A percentile compares a stretch with the other conserved stretches of the same genome.
Evolutionary conservation across 2,113 vertebrate species (phyloP).

Genomic region (Gallinago media): DNA sequence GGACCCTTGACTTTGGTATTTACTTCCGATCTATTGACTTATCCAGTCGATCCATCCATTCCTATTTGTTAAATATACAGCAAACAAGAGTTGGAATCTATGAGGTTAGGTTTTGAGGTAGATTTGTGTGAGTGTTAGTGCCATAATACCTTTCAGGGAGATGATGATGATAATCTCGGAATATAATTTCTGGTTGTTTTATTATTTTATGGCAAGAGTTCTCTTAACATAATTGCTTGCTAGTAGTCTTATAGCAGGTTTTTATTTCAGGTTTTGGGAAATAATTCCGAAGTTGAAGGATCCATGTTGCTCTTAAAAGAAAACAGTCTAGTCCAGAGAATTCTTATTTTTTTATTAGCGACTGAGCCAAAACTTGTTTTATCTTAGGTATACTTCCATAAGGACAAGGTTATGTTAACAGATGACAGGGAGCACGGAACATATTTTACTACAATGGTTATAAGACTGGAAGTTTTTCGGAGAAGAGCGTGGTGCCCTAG

Average conservation of each 20-base stretch:
- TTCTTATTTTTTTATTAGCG: not conserved
- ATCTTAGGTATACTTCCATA: not conserved
- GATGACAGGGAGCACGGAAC: not conserved
- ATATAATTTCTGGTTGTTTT: not conserved
- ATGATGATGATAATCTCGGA: not conserved
- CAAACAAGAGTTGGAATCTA: not conserved
- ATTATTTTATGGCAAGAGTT: not conserved
- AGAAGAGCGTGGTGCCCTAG: fast-evolving
- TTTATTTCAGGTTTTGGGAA: not conserved
- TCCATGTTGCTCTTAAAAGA: not conserved
- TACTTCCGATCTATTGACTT: conserved; percentile 34
- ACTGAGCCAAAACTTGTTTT: not conserved
- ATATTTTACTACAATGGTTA: not conserved
- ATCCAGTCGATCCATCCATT: not conserved
- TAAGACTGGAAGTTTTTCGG: not conserved
- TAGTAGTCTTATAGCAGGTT: not conserved
- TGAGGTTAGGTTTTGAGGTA: not conserved
- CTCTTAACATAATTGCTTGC: not conserved
- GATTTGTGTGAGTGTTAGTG: not conserved
- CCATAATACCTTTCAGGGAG: not conserved
- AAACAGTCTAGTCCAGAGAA: not conserved
- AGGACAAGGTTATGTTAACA: not conserved
- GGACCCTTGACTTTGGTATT: not conserved
- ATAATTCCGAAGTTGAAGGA: not conserved
- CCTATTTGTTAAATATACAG: not conserved